A percentile compares a stretch with the other conserved stretches of the same genome.
Evolutionary conservation across 2,113 vertebrate species (phyloP).

Genomic region (Erinaceus europaeus): DNA sequence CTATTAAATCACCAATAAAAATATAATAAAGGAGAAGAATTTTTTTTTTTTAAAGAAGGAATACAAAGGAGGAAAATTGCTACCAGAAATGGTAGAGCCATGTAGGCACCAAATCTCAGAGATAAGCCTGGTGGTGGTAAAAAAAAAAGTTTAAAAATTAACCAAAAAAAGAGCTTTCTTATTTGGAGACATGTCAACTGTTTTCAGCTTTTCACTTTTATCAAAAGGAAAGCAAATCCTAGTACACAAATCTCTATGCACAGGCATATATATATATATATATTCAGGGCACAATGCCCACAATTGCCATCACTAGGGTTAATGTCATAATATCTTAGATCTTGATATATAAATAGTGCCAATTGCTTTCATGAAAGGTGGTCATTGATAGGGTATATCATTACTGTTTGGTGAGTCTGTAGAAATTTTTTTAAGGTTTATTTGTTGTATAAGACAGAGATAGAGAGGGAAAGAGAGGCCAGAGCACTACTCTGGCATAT

Average conservation of each 20-base stretch:
- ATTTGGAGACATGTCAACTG: neutral
- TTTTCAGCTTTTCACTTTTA: conserved; percentile 24
- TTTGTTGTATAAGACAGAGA: too few species aligned
- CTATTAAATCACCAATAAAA: too few species aligned
- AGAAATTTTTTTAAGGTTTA: neutral
- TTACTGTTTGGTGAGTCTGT: neutral
- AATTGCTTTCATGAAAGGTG: neutral
- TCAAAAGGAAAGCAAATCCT: neutral
- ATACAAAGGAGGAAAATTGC: too few species aligned
- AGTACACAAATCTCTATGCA: neutral
- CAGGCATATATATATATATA: neutral
- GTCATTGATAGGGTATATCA: neutral
- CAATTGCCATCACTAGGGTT: neutral
- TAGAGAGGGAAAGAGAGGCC: too few species aligned
- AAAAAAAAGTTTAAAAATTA: too few species aligned
- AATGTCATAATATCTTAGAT: neutral
- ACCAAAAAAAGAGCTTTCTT: conserved; percentile 2
- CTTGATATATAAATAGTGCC: neutral
- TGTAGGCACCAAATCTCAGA: too few species aligned
- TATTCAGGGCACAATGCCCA: neutral
- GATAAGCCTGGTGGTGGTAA: too few species aligned
- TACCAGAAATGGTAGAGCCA: too few species aligned
- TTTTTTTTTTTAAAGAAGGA: too few species aligned
- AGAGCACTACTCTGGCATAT: too few species aligned
- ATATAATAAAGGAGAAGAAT: too few species aligned